A percentile compares a stretch with the other conserved stretches of the same genome.
phyloP scores from a whole-genome alignment of 2,113 vertebrate genomes.

The Equus quagga region DNA sequence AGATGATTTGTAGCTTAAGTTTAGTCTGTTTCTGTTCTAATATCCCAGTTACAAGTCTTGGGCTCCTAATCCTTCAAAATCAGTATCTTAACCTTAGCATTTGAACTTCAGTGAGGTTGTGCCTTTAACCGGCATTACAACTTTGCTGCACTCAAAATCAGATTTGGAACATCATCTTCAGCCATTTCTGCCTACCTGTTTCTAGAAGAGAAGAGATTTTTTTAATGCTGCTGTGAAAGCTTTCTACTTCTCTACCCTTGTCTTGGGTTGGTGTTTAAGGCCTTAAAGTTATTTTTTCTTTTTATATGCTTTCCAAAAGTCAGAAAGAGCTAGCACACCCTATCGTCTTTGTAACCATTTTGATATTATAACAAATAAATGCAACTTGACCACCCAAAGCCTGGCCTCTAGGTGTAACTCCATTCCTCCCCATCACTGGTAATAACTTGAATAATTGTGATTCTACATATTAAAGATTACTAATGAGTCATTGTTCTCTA shows the following conservation, averaged over 20 bases:
- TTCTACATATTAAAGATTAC: not conserved
- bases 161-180: not conserved
- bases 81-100: not conserved
- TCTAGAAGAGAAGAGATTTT: not conserved
- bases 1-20: not conserved
- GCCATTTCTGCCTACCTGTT: not conserved
- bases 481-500: not conserved
- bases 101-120: not conserved
- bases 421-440: not conserved
- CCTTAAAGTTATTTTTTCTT: not conserved
- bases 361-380: not conserved
- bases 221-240: not conserved
- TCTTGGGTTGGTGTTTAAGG: not conserved
- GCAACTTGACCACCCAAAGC: not conserved
- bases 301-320: not conserved
- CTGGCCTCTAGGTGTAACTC: not conserved
- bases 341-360: not conserved
- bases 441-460: not conserved
- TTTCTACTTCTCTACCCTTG: not conserved
- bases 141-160: not conserved
- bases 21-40: not conserved
- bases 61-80: not conserved
- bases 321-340: not conserved
- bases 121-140: not conserved
- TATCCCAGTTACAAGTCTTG: not conserved